Base-by-base conservation (phyloP, 2,888 invertebrate genomes). In the Xestia rhomboidea region DNA sequence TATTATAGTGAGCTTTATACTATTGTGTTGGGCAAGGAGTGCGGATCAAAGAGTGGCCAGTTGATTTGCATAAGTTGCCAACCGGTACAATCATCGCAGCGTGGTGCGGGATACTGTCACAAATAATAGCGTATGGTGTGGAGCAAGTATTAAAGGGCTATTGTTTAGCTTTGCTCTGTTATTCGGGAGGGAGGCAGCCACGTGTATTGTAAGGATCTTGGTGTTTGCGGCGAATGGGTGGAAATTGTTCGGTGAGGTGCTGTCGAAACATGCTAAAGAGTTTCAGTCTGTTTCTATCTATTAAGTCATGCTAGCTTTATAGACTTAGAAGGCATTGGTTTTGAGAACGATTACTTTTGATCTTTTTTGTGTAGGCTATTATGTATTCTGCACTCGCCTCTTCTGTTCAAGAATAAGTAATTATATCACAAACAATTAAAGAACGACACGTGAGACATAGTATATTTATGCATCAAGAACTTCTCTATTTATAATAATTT, bases 61-160 rank as follows among this genome's bases (percentile, higher is more conserved):
- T 71, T 46, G 44, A 79, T 84, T 84, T 83, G 80, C 84, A 85
- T 85, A 84, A 84, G 73, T 84, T 85, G 66, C 60, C 34, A 66
- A 74, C 76, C 71, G 76, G 85, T 83, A 82, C 79, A 84, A 82
- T 85, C 73, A 69, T 38, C 81, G 60, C 68, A 51, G 82, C 82
- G 49, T 77, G 84, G 79, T 54, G 34, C 71, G 82, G 67, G 80
- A 68, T 66, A 75, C 69, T 72, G 71, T 76, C 79, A 57, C 79
- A 69, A 77, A 70, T 82, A 85, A 75, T 79, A 71, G 76, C 51
- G 81, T 84, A 82, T 62, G 27, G 87, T 85, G 84, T 85, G 81
- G 79, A 87, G 81, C 88, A 81, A 88, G 85, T 73, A 79, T 80
- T 88, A 85, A 80, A 82, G 84, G 79, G 72, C 89, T 78, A 89